Conservation (phyloP, 2,888 invertebrate genomes). For the Drosophila crucigera region DNA sequence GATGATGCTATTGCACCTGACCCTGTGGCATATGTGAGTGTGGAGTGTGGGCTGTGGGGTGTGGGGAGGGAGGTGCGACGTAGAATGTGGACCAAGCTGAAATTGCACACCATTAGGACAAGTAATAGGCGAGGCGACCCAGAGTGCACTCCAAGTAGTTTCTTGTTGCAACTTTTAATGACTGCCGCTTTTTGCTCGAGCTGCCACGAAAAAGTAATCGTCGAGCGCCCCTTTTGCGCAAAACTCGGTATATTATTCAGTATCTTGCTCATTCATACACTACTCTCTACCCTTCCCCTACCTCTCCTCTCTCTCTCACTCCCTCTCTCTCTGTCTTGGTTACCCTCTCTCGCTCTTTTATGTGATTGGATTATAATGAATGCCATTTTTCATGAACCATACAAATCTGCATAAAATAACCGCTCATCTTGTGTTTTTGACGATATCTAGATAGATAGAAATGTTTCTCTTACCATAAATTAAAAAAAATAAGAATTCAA, state of each 20-base stretch:
- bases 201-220: constrained; percentile 57
- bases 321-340: neutral
- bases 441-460: neutral
- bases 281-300: neutral
- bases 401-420: neutral
- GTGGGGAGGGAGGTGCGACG: neutral
- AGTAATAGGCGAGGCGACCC: constrained; percentile 75
- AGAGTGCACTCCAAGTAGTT: constrained; percentile 70
- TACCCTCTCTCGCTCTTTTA: neutral
- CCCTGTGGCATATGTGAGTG: constrained; percentile 29
- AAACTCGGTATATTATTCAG: constrained; percentile 1
- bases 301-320: neutral
- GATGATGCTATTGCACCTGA: constrained; percentile 37
- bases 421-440: neutral
- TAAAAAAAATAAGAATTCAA: neutral
- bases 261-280: neutral
- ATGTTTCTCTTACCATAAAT: constrained; percentile 1
- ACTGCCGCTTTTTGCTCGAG: constrained; percentile 48
- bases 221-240: constrained; percentile 21
- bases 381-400: neutral
- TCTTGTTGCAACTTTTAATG: constrained; percentile 71
- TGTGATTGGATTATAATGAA: neutral
- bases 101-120: constrained; percentile 75
- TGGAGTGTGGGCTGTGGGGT: neutral
- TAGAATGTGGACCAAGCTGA: constrained; percentile 33